Evolutionary conservation across 2,888 invertebrate genomes (phyloP).

Genomic region (Melinaea menophilus): DNA sequence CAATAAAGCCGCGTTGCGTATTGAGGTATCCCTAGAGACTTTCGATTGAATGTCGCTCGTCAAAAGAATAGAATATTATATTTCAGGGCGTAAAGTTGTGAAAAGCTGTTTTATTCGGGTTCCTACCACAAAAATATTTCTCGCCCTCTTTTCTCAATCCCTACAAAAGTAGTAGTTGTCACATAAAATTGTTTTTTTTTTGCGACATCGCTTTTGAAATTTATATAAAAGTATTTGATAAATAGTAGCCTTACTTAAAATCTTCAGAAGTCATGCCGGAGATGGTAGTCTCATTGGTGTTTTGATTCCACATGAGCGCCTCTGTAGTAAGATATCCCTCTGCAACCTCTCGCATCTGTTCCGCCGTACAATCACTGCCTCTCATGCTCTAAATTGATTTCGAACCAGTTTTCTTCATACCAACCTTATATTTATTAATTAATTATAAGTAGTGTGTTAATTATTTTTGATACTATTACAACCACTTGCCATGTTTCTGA

Average conservation of each 20-base stretch:
- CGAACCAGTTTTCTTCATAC: constrained; percentile 99
- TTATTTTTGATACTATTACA: not conserved
- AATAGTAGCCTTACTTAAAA: constrained; percentile 78
- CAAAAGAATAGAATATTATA: constrained; percentile 44
- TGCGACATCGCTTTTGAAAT: constrained; percentile 15
- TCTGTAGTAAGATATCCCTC: constrained; percentile 99
- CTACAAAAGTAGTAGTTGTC: constrained; percentile 36
- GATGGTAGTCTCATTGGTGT: constrained; percentile 91
- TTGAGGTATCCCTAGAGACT: constrained; percentile 33
- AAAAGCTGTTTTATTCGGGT: constrained; percentile 39
- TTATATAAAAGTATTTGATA: constrained; percentile 15
- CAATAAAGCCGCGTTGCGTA: constrained; percentile 21
- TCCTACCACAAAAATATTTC: constrained; percentile 38
- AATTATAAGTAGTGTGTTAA: constrained; percentile 12
- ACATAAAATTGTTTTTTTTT: constrained; percentile 27
- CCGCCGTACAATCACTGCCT: constrained; percentile 92
- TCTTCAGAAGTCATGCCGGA: constrained; percentile 97
- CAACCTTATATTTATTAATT: constrained; percentile 79
- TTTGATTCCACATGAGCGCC: constrained; percentile 99
- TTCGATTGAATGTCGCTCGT: constrained; percentile 38
- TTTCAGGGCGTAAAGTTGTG: constrained; percentile 37
- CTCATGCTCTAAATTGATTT: constrained; percentile 89
- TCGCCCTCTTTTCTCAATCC: constrained; percentile 27
- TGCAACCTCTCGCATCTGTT: constrained; percentile 95
- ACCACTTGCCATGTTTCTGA: not conserved